Evolutionary conservation across 2,113 vertebrate genomes (phyloP).

Genomic region (Recurvirostra avosetta): DNA sequence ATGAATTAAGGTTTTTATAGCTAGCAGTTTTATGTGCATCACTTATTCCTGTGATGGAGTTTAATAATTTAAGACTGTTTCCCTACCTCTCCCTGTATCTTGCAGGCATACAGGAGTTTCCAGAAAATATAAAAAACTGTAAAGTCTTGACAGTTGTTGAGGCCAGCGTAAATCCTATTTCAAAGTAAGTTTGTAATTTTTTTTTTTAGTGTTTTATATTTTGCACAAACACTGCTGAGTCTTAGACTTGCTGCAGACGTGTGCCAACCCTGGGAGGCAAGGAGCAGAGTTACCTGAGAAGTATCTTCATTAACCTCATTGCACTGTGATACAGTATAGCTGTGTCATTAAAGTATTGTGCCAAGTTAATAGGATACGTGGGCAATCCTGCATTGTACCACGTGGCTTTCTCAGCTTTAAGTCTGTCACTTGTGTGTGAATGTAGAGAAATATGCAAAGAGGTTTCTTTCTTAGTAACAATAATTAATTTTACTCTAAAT

Average conservation of each 20-base stretch:
- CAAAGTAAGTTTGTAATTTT: conserved; percentile 85
- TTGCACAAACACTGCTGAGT: neutral
- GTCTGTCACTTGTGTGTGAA: neutral
- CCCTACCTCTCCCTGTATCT: neutral
- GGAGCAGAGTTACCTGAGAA: neutral
- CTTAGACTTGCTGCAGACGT: neutral
- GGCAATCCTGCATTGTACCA: neutral
- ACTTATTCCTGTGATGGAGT: neutral
- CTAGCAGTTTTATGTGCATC: neutral
- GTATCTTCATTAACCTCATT: neutral
- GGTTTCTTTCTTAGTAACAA: neutral
- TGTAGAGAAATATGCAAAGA: neutral
- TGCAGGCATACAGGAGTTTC: conserved; percentile 99
- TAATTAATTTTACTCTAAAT: neutral
- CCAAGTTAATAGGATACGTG: neutral
- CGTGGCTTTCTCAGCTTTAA: neutral
- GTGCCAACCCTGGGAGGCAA: neutral
- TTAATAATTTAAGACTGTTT: neutral
- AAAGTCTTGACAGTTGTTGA: conserved; percentile 93
- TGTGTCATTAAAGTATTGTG: neutral
- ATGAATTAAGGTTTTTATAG: neutral
- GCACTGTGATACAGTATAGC: neutral
- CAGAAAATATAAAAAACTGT: conserved; percentile 99
- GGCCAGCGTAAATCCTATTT: conserved; percentile 98
- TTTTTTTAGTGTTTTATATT: neutral